Evolutionary conservation across 2,797 vertebrate genomes (phyloP), one percentile per base, ranked within the genome.

Genomic region (Acanthurus lineatus): DNA sequence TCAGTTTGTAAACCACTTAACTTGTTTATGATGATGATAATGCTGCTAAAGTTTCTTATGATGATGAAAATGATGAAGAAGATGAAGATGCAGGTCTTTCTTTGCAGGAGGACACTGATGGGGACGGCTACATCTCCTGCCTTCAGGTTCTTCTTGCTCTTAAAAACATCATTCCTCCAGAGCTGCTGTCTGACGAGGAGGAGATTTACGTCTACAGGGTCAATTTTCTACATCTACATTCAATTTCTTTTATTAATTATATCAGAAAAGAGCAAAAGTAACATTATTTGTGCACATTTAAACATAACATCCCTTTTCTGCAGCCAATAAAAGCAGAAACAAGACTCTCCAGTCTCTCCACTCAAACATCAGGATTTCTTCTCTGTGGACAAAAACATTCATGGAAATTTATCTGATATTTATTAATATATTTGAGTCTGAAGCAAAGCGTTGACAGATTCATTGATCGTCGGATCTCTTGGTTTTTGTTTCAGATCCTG

Each of bases 181-280:
- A 95, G 76, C 52, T 92, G 84, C 88, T 96, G 61, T 93, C 91
- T 25, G 95, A 96, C 0, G 93, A 95, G 16, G 96, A 97, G 76
- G 96, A 97, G 87, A 93, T 96, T 69, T 96, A 96, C 57, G 90
- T 97, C 35, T 96, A 93, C 70, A 91, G 87, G 76, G 91, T 96
- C 32, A 16, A 58, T 2, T 22, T 38, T 8, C 6, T 51, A 0
- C 11, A 7, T 45, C 32, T 17, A 5, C 19, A 44, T 32, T 32
- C 4, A 32, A 32, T 32, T 32, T 32, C 3, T 32, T 32, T 32
- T 4, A 32, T 32, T 4, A 32, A 32, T 32, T 32, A 32, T 32
- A 32, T 32, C 28, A 32, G 5, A 32, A 32, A 32, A 32, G 28
- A 32, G 28, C 4, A 3, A 32, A 32, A 32, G 28, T 32, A 4